phyloP scores from a whole-genome alignment of 2,113 vertebrate species.

The Machaerirhynchus nigripectus region DNA sequence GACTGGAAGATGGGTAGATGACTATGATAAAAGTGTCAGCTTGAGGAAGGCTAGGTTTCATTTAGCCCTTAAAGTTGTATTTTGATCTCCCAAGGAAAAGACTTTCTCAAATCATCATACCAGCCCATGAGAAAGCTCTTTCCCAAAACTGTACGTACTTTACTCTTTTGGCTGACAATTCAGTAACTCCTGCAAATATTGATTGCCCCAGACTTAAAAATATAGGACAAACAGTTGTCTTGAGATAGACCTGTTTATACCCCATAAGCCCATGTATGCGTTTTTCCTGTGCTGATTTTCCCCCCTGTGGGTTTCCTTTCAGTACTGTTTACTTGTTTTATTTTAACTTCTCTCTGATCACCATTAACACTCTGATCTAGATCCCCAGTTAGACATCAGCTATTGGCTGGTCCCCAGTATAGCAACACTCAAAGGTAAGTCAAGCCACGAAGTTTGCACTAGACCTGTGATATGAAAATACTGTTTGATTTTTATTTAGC shows the following conservation, averaged over 20 bases:
- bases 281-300: not conserved
- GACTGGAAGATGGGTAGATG: not conserved
- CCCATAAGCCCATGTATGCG: not conserved
- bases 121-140: not conserved
- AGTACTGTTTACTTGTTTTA: not conserved
- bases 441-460: slow-evolving; percentile 8
- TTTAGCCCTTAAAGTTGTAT: not conserved
- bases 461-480: slow-evolving; percentile 9
- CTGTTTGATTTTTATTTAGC: slow-evolving; percentile 30
- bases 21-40: not conserved
- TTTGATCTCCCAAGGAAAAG: not conserved
- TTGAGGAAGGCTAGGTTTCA: not conserved
- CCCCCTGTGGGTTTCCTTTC: not conserved
- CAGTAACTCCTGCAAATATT: not conserved
- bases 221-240: not conserved
- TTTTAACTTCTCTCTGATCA: not conserved
- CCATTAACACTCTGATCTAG: not conserved
- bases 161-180: not conserved
- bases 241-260: not conserved
- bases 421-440: slow-evolving; percentile 36
- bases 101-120: not conserved
- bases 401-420: not conserved
- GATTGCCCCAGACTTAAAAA: not conserved
- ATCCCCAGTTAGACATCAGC: not conserved
- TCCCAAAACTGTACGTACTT: not conserved